Base-by-base conservation (phyloP, 2,888 invertebrate genomes). In the Spisula solida region DNA sequence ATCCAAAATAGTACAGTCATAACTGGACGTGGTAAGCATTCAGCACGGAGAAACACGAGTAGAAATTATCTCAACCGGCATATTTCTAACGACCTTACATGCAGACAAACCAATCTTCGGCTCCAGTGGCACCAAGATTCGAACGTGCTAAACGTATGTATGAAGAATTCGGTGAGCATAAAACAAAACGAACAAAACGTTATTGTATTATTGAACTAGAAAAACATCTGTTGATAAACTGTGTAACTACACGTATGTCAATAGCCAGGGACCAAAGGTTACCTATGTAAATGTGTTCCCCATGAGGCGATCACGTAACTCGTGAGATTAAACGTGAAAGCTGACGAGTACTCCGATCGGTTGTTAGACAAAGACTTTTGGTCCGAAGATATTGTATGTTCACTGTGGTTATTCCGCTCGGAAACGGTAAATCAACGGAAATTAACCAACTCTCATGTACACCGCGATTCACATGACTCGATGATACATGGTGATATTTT, bases 201-300 rank as follows among this genome's bases (percentile, higher is more conserved):
- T 60, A 60, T n/a, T 20, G 60, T 60, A 18, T 18, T 18, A n/a
- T 60, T 60, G n/a, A n/a, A 60, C n/a, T 60, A 18, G 2, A 60
- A 60, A 60, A 20, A 4, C 18, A 2, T 55, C 18, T 60, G 60
- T 60, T n/a, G 18, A n/a, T n/a, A 60, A n/a, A 60, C 18, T 20
- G n/a, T 20, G 20, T 60, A n/a, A 60, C 14, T 55, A 14, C 10
- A 51, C 6, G 10, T 51, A 51, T 51, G 51, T 51, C 2, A 60
- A 14, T 0, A 60, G n/a, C 60, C 60, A 60, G 18, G 60, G 60
- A n/a, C 60, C 60, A n/a, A 60, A 60, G n/a, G 60, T 60, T 20
- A 60, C 60, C 60, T n/a, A 60, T n/a, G 60, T 60, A 20, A 60
- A n/a, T 20, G 60, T 60, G 60, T 60, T 60, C 60, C 60, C 60